Evolutionary conservation across 2,797 vertebrate species (phyloP).

Genomic region (Rhinoraja longicauda): DNA sequence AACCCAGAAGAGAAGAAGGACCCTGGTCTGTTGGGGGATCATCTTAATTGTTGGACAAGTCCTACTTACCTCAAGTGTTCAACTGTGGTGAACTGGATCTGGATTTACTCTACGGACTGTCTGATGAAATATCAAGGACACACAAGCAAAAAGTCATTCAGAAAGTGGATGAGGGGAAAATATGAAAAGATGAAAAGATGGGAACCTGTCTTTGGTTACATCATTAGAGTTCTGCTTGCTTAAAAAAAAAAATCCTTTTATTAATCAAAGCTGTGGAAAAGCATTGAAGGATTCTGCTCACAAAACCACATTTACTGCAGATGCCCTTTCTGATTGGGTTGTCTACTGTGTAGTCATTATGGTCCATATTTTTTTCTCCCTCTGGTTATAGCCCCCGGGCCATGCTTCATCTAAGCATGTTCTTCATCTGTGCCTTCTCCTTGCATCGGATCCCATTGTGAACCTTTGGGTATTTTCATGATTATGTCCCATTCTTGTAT

Average conservation of each 20-base stretch:
- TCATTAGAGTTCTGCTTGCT: conserved; percentile 53
- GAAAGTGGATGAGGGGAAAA: conserved; percentile 18
- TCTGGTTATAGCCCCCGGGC: background rate
- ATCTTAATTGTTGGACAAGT: conserved; percentile 65
- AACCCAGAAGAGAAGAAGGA: conserved; percentile 37
- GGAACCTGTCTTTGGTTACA: conserved; percentile 49
- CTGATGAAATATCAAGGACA: conserved; percentile 42
- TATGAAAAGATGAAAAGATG: conserved; percentile 47
- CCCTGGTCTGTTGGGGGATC: conserved; percentile 44
- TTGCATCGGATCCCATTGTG: background rate
- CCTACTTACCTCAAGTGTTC: conserved; percentile 77
- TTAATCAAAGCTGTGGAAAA: conserved; percentile 48
- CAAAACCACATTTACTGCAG: conserved; percentile 41
- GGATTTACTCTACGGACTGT: conserved; percentile 58
- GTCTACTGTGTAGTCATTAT: background rate
- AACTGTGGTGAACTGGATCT: conserved; percentile 57
- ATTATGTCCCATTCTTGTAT: background rate
- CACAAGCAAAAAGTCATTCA: conserved; percentile 7
- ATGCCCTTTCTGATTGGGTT: background rate
- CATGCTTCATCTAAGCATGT: conserved; percentile 16
- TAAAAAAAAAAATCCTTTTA: conserved; percentile 44
- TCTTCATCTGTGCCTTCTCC: conserved; percentile 34
- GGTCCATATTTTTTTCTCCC: background rate
- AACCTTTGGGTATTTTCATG: background rate
- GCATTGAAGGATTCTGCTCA: conserved; percentile 55